Evolutionary conservation across 2,797 vertebrate species (phyloP), one percentile per base, ranked within the genome.

Genomic region (Arvicola amphibius): DNA sequence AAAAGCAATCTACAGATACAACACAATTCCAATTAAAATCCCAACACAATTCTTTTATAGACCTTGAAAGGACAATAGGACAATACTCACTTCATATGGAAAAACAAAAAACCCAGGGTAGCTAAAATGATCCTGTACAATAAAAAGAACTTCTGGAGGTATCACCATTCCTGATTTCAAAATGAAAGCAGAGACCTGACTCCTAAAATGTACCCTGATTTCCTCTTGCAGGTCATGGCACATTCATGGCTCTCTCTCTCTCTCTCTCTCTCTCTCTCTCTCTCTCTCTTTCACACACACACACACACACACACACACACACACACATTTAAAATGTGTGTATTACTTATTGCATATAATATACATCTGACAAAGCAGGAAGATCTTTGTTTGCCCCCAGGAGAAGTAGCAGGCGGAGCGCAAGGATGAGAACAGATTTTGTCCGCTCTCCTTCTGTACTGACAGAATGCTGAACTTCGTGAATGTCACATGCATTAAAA

Each of bases 401-500:
- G 27, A 94, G 93, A 91, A 74, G 5, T 32, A n/a, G 40, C 48
- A 25, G 10, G 37, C 74, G 5, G n/a, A 81, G 61, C 74, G 56
- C 27, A 59, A 34, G 14, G 6, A 19, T 32, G 14, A 85, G 43
- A 88, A 83, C 51, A 46, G 59, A 78, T 51, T 85, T 19, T 93
- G 89, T 95, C 65, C 2, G 89, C 21, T 63, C 43, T 32, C 12
- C n/a, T 88, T 91, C 95, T 93, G 67, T 56, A 37, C 29, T 5
- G 7, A 71, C 12, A 71, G 65, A 78, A 65, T 96, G 94, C 89
- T 92, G 53, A 93, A 74, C 76, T 46, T n/a, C 10, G 5, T 32
- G 67, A 94, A 86, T 88, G 12, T n/a, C 21, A 51, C 74, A 13
- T 65, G 27, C 79, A 59, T 93, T 96, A 7, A n/a, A 79, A 90